Evolutionary conservation across 2,113 vertebrate genomes (phyloP), one percentile per base, ranked within the genome.

Genomic region (Psittacus erithacus): DNA sequence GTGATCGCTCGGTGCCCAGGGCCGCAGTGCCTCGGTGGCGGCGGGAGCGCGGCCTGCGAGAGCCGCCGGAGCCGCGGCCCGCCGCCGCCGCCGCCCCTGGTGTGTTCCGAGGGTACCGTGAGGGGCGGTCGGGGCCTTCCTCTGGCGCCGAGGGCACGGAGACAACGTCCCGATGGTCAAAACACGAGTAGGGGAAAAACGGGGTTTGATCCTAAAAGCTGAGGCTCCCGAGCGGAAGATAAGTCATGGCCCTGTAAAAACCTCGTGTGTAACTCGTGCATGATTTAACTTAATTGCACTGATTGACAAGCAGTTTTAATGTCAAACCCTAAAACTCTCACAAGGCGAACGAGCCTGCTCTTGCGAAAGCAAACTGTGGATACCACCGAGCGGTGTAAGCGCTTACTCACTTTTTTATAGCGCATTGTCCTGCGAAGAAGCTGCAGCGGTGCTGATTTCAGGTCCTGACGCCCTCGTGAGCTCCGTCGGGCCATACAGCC

Each of bases 141-240:
- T 7, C 20, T 28, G 28, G 28, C 10, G 6, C 43, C 25, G 17
- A 5, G 20, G 39, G 18, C 31, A 25, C 6, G n/a, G 53, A 2
- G 22, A 3, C 44, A 3, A 3, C 44, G 68, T 15, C 68, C 29
- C 3, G 67, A 25, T 19, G 17, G 3, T 10, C 12, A 27, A 6
- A 13, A 9, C 39, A 0, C 9, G 20, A 2, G 46, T 0, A 6
- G n/a, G 52, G 73, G 7, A 7, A 13, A 9, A 19, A n/a, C 0
- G 35, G 60, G 60, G 46, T 5, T 17, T 5, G 53, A 5, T 19
- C 14, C 27, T 22, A 3, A 3, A 3, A 28, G 63, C 62, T 17
- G 35, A 47, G 11, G 38, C 50, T 4, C 38, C 14, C 1, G 28
- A 9, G 69, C n/a, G 8, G 80, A 53, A 49, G 10, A 4, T 35